Evolutionary conservation across 1,140 invertebrate genomes (phyloP).

Genomic region (Diabrotica virgifera): DNA sequence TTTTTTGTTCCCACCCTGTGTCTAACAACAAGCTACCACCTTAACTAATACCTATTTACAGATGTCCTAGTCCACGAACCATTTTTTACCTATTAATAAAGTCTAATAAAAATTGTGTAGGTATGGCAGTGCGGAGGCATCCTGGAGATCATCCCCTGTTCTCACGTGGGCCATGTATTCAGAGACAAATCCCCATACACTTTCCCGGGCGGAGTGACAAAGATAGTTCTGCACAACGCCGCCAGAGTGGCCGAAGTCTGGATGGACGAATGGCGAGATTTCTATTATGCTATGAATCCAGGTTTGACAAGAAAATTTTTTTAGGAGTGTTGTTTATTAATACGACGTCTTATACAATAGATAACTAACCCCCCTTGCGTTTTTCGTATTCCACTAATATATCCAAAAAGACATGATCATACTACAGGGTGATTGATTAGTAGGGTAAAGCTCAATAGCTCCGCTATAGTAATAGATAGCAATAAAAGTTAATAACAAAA

Average conservation of each 20-base stretch:
- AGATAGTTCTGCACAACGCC: constrained; percentile 95
- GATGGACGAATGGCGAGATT: constrained; percentile 98
- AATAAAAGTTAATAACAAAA: no score
- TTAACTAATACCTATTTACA: neutral
- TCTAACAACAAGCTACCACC: neutral
- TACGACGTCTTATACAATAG: no score
- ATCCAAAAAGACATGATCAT: no score
- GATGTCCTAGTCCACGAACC: neutral
- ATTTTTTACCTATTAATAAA: constrained; percentile 5
- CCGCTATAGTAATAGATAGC: no score
- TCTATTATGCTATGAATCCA: constrained; percentile 98
- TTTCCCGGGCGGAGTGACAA: constrained; percentile 97
- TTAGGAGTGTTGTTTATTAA: no score
- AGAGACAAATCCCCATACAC: constrained; percentile 99
- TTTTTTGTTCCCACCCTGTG: constrained; percentile 7
- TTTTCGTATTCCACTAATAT: no score
- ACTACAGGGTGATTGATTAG: no score
- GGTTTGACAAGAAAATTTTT: constrained; percentile 61
- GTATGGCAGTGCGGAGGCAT: constrained; percentile 97
- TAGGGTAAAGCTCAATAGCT: no score
- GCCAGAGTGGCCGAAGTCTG: constrained; percentile 95
- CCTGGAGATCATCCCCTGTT: constrained; percentile 94
- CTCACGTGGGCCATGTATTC: constrained; percentile 97
- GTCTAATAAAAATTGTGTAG: constrained; percentile 54
- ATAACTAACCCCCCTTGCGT: no score